These are phyloP conservation scores for Habroteleia sp. DNA, from an alignment of 2,888 invertebrate genomes.

Conservation along the genomic window DNA sequence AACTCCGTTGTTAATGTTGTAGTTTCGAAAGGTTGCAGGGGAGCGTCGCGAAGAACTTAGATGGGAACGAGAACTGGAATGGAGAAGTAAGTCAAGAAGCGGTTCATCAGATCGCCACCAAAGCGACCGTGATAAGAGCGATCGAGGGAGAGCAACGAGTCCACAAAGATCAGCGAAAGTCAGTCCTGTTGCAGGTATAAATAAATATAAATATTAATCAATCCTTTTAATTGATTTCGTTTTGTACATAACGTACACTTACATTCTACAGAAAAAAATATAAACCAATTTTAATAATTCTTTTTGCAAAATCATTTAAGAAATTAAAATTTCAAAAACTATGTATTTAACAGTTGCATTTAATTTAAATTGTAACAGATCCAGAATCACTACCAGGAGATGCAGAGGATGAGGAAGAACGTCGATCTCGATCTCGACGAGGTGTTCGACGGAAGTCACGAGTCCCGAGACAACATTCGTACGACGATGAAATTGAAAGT, in stretches of 20 bases:
- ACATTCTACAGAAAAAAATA: too few species aligned
- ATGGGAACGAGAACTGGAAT: slow-evolving; percentile 80
- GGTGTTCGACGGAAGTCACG: slow-evolving; percentile 83
- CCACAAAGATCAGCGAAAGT: slow-evolving; percentile 73
- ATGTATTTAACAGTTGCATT: too few species aligned
- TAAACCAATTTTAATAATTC: too few species aligned
- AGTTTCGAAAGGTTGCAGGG: slow-evolving; percentile 81
- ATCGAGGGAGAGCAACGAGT: slow-evolving; percentile 73
- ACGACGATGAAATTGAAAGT: slow-evolving; percentile 88
- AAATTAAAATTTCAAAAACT: too few species aligned
- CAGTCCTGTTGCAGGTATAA: slow-evolving; percentile 51
- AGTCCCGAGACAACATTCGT: slow-evolving; percentile 89
- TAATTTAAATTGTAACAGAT: slow-evolving; percentile 54
- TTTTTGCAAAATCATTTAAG: too few species aligned
- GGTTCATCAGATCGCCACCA: slow-evolving; percentile 79
- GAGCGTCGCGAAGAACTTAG: slow-evolving; percentile 79
- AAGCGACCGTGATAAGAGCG: slow-evolving; percentile 81
- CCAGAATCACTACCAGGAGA: slow-evolving; percentile 65
- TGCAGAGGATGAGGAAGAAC: slow-evolving; percentile 82
- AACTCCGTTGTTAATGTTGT: slow-evolving; percentile 78
- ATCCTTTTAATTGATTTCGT: too few species aligned
- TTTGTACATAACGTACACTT: neutral
- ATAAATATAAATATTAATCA: neutral
- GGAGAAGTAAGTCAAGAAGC: slow-evolving; percentile 79
- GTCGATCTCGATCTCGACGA: slow-evolving; percentile 75